Conservation (phyloP, 1,140 invertebrate species). For the Atta texana region DNA sequence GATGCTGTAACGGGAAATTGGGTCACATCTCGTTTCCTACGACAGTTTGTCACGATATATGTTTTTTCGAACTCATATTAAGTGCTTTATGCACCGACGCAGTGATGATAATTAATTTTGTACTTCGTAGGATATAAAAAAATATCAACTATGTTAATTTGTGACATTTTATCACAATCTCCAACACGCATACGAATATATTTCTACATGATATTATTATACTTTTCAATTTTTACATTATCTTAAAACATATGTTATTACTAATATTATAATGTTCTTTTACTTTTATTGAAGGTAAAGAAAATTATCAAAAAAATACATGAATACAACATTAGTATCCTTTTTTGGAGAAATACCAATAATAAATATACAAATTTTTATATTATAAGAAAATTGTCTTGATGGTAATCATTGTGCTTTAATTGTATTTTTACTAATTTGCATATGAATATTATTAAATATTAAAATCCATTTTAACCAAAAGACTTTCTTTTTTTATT, state of each 20-base stretch:
- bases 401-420: not conserved
- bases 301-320: not conserved
- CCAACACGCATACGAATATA: not conserved
- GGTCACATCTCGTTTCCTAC: slow-evolving; percentile 33
- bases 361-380: not conserved
- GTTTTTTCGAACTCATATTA: slow-evolving; percentile 47
- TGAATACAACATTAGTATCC: not conserved
- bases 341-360: too few species aligned
- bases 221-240: not conserved
- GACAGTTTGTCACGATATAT: slow-evolving; percentile 1
- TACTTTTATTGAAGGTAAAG: not conserved
- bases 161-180: not conserved
- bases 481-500: too few species aligned
- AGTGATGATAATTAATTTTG: slow-evolving; percentile 24
- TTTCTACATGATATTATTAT: not conserved
- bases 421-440: too few species aligned
- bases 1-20: slow-evolving; percentile 15
- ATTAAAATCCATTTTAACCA: too few species aligned
- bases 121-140: not conserved
- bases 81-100: slow-evolving; percentile 13
- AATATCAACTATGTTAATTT: not conserved
- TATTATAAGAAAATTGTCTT: not conserved
- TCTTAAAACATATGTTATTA: not conserved
- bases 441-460: too few species aligned
- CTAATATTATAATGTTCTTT: not conserved